A percentile compares a stretch with the other conserved stretches of the same genome.
These are phyloP conservation scores for Falco punctatus DNA, from an alignment of 2,113 vertebrate species.

Conservation along the genomic window DNA sequence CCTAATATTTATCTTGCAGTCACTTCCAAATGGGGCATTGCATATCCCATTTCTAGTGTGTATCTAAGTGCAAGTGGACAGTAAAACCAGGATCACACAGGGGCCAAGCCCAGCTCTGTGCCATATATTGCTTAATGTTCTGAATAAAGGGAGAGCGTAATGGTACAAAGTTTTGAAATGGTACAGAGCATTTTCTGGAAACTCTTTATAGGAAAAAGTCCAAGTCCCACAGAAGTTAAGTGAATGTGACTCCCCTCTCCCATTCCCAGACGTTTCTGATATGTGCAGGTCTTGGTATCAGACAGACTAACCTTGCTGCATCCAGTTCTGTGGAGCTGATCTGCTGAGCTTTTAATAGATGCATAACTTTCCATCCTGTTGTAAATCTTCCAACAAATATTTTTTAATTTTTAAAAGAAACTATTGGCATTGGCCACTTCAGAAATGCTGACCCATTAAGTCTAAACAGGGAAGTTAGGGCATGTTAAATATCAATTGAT, in stretches of 20 bases:
- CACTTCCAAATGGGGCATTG: background rate
- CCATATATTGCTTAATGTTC: background rate
- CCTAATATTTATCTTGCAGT: background rate
- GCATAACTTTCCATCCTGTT: background rate
- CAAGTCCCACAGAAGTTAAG: background rate
- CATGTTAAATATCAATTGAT: constrained; percentile 68
- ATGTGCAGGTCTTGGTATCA: background rate
- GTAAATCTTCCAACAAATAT: background rate
- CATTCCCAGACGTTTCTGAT: background rate
- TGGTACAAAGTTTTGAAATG: background rate
- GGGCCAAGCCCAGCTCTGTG: background rate
- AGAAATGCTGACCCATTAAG: constrained; percentile 35
- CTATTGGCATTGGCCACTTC: background rate
- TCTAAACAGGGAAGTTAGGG: constrained; percentile 17
- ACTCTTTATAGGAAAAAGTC: fast-evolving
- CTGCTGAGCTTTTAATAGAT: background rate
- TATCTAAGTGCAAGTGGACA: background rate
- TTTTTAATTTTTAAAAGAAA: background rate
- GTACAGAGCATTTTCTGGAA: background rate
- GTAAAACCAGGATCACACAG: fast-evolving
- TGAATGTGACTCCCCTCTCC: background rate
- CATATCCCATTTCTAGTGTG: background rate
- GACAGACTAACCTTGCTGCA: background rate
- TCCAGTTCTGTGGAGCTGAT: background rate
- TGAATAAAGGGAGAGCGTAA: background rate